Evolutionary conservation across 2,797 vertebrate genomes (phyloP), one percentile per base, ranked within the genome.

Genomic region (Lerista edwardsae): DNA sequence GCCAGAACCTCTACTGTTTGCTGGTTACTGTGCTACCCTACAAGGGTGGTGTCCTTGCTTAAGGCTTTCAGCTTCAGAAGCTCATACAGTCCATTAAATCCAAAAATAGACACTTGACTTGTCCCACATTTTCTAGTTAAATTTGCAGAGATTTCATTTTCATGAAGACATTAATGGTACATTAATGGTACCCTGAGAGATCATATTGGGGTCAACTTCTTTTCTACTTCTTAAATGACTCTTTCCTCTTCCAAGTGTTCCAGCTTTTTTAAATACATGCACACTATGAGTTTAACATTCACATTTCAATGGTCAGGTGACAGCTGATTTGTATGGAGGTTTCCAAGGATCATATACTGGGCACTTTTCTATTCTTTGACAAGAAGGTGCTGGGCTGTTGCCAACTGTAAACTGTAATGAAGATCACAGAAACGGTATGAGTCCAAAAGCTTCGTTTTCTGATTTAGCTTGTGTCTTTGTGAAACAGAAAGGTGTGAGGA

Each of bases 81-180:
- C n/a, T n/a, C n/a, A n/a, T n/a, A n/a, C n/a, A n/a, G n/a, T n/a
- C n/a, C n/a, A n/a, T n/a, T n/a, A n/a, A n/a, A n/a, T n/a, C n/a
- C n/a, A n/a, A n/a, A n/a, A n/a, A n/a, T n/a, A n/a, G n/a, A n/a
- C n/a, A n/a, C n/a, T n/a, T n/a, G n/a, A n/a, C n/a, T n/a, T n/a
- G n/a, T n/a, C n/a, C n/a, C n/a, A n/a, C n/a, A n/a, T n/a, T n/a
- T n/a, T 25, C 77, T 73, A 79, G 64, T 91, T 76, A 87, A 31
- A 79, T 85, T 89, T 91, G 84, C 1, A 84, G 34, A 84, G 61
- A 61, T 8, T 90, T 81, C 25, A 12, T 86, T 91, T 90, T 91
- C 74, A 69, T 9, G 78, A 31, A 39, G n/a, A 79, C 17, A 75
- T 1, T 83, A 47, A 64, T 75, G 80, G 36, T 47, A 68, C 3